Conservation (phyloP, 1,140 invertebrate genomes). For the Chrysoperla carnea region DNA sequence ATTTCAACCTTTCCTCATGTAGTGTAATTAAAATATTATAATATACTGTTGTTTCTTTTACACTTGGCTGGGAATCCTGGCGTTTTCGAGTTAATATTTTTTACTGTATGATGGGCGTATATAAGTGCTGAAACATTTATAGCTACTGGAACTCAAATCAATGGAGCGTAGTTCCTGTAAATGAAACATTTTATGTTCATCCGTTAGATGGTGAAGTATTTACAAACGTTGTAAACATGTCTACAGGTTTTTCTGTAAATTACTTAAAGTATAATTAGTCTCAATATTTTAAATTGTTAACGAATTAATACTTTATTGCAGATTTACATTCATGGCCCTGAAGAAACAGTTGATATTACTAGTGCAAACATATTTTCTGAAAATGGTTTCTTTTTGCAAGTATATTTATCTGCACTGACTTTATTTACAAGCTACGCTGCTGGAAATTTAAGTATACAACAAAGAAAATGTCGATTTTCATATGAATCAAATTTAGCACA, state of each 20-base stretch:
- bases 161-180: slow-evolving; percentile 28
- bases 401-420: slow-evolving; percentile 16
- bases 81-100: too few species aligned
- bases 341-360: slow-evolving; percentile 16
- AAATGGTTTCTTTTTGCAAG: slow-evolving; percentile 18
- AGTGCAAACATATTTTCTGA: slow-evolving; percentile 11
- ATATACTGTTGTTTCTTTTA: too few species aligned
- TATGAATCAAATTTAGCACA: slow-evolving; percentile 39
- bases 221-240: slow-evolving; percentile 44
- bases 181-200: slow-evolving; percentile 37
- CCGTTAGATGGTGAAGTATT: slow-evolving; percentile 50
- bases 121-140: too few species aligned
- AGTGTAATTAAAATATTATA: too few species aligned
- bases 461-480: slow-evolving; percentile 41
- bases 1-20: too few species aligned
- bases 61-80: too few species aligned
- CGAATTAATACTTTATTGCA: slow-evolving; percentile 3
- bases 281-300: too few species aligned
- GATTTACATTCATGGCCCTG: slow-evolving; percentile 19
- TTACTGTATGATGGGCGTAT: too few species aligned
- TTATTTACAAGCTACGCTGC: slow-evolving; percentile 14
- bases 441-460: slow-evolving; percentile 26
- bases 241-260: slow-evolving; percentile 36
- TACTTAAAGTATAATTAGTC: neutral
- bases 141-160: slow-evolving; percentile 35